phyloP scores from a whole-genome alignment of 2,888 invertebrate genomes.

The Pristionchus maxplancki region DNA sequence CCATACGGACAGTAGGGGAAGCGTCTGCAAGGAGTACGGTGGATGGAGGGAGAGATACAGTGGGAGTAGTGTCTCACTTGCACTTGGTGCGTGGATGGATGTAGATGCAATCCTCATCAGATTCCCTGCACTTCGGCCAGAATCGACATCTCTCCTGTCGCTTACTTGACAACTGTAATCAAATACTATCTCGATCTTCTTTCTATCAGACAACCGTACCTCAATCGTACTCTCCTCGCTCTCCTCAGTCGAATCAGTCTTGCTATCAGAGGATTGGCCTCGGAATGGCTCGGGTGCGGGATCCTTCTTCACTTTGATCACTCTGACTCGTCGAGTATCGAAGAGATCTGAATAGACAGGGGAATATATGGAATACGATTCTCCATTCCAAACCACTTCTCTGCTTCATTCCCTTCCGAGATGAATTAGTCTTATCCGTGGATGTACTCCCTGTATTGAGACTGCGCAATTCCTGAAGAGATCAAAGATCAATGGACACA shows the following conservation, averaged over 20 bases:
- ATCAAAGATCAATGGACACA: not conserved
- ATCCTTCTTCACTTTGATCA: conserved; percentile 35
- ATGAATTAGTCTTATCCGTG: not conserved
- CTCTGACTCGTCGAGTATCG: conserved; percentile 18
- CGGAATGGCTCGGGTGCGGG: not conserved
- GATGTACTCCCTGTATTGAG: not conserved
- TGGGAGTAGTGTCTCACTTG: conserved; percentile 18
- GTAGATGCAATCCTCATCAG: conserved; percentile 28
- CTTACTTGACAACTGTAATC: not conserved
- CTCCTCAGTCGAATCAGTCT: not conserved
- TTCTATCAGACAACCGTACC: not conserved
- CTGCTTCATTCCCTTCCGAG: conserved; percentile 10
- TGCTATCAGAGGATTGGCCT: not conserved
- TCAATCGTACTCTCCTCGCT: not conserved
- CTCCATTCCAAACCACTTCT: not conserved
- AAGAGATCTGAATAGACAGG: not conserved
- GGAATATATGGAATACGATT: not conserved
- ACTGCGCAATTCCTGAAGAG: conserved; percentile 7
- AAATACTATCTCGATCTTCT: not conserved
- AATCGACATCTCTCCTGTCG: conserved; percentile 44
- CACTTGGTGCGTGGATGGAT: conserved; percentile 41
- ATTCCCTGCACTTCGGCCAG: conserved; percentile 42
- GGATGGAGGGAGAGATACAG: not conserved
- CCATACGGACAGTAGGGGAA: conserved; percentile 45
- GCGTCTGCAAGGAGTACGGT: not conserved